A percentile compares a stretch with the other conserved stretches of the same genome.
phyloP scores from a whole-genome alignment of 2,888 invertebrate genomes.

The Ochlodes sylvanus region DNA sequence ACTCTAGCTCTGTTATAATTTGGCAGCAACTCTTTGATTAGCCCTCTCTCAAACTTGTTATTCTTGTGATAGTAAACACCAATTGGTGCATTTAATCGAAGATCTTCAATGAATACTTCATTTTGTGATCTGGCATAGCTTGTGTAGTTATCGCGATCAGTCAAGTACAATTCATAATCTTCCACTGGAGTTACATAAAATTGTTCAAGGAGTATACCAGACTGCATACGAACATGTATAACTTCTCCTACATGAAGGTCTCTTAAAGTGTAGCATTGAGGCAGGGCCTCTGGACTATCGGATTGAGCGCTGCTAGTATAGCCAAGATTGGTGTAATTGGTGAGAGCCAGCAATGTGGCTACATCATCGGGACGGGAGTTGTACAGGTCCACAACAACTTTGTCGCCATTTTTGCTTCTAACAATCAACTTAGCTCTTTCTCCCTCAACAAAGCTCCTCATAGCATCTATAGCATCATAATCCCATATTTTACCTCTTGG shows the following conservation, averaged over 20 bases:
- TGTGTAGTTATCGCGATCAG: conserved; percentile 44
- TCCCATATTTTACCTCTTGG: conserved; percentile 44
- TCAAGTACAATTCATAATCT: conserved; percentile 46
- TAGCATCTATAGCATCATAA: conserved; percentile 44
- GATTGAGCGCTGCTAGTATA: conserved; percentile 10
- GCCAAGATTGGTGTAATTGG: conserved; percentile 46
- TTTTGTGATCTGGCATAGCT: conserved; percentile 42
- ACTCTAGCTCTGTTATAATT: conserved; percentile 43
- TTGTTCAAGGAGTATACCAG: conserved; percentile 44
- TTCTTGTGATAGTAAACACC: conserved; percentile 40
- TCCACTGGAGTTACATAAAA: conserved; percentile 51
- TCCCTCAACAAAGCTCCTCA: conserved; percentile 48
- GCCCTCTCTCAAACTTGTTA: conserved; percentile 49
- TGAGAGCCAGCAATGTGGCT: conserved; percentile 49
- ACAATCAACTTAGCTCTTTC: conserved; percentile 48
- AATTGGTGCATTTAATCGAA: conserved; percentile 45
- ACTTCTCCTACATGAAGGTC: conserved; percentile 42
- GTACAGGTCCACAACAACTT: conserved; percentile 46
- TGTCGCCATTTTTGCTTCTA: conserved; percentile 41
- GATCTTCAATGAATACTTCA: conserved; percentile 40
- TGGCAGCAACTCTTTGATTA: conserved; percentile 45
- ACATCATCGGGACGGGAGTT: conserved; percentile 53
- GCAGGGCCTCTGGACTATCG: conserved; percentile 38
- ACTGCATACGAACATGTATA: conserved; percentile 47
- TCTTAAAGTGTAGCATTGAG: conserved; percentile 43